Evolutionary conservation across 2,113 vertebrate species (phyloP).

Genomic region (Nettapus auritus): DNA sequence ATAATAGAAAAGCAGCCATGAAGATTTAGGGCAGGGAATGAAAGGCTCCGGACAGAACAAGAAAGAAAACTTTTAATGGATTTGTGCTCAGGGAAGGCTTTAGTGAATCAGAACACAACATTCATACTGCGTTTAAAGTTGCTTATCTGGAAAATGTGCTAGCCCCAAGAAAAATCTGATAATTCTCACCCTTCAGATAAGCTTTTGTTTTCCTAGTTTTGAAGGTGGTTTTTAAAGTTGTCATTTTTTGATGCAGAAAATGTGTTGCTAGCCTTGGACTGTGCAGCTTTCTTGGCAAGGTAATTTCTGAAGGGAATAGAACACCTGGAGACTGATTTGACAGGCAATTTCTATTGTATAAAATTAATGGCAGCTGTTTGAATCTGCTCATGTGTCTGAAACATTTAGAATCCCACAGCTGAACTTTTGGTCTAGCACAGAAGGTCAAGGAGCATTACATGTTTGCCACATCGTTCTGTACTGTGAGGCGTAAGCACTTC

Average conservation of each 20-base stretch:
- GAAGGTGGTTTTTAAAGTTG: background rate
- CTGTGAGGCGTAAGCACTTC: background rate
- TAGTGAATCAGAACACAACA: background rate
- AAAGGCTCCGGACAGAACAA: background rate
- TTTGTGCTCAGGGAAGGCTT: background rate
- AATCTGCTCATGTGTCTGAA: background rate
- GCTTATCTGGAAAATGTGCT: background rate
- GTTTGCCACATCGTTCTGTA: background rate
- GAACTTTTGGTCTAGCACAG: background rate
- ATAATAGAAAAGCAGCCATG: background rate
- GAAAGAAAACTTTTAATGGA: background rate
- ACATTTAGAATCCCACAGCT: background rate
- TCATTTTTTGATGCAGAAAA: background rate
- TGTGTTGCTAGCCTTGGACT: background rate
- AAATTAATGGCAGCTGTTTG: conserved; percentile 28
- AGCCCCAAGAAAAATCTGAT: background rate
- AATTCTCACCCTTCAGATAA: background rate
- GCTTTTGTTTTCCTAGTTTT: background rate
- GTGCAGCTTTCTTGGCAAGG: background rate
- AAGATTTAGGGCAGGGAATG: background rate
- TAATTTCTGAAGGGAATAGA: background rate
- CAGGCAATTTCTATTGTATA: background rate
- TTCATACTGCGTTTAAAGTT: background rate
- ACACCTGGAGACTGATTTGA: background rate
- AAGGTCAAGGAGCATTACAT: background rate